These are phyloP conservation scores for Ligdia adustata DNA, from an alignment of 2,888 invertebrate species.

Conservation along the genomic window DNA sequence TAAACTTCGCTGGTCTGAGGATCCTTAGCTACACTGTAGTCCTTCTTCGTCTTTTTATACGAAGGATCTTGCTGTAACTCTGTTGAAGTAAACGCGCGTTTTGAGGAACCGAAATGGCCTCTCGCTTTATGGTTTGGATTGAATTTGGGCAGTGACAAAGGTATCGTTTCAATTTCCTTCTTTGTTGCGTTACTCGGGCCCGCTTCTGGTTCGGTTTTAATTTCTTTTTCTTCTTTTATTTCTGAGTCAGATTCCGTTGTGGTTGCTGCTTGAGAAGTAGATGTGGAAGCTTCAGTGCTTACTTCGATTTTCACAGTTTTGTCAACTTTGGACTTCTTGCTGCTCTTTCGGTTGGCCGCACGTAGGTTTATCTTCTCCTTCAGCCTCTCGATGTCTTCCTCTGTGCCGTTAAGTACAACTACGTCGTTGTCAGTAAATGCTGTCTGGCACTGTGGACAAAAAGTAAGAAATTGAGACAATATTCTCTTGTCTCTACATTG, in stretches of 20 bases:
- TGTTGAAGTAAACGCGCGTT: conserved; percentile 61
- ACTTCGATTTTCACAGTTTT: conserved; percentile 52
- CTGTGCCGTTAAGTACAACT: conserved; percentile 93
- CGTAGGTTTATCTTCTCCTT: conserved; percentile 87
- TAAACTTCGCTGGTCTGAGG: conserved; percentile 95
- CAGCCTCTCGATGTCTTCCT: conserved; percentile 89
- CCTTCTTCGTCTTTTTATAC: conserved; percentile 89
- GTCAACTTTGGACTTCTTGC: conserved; percentile 83
- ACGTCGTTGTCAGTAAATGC: conserved; percentile 91
- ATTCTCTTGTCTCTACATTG: too few species aligned
- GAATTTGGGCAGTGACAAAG: conserved; percentile 71
- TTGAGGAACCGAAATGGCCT: conserved; percentile 74
- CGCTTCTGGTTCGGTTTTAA: conserved; percentile 66
- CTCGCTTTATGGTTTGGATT: conserved; percentile 71
- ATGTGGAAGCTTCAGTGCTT: conserved; percentile 44
- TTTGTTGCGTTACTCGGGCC: conserved; percentile 59
- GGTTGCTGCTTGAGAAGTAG: conserved; percentile 16
- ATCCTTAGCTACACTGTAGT: conserved; percentile 95
- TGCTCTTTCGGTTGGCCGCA: conserved; percentile 86
- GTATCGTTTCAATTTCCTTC: conserved; percentile 75
- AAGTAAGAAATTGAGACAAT: neutral
- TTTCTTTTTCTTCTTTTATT: conserved; percentile 48
- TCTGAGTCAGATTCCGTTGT: conserved; percentile 43
- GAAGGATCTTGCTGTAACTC: conserved; percentile 85
- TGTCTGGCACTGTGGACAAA: conserved; percentile 87